Base-by-base conservation (phyloP, 1,140 invertebrate species). In the Pseudobourletiella spinata region DNA sequence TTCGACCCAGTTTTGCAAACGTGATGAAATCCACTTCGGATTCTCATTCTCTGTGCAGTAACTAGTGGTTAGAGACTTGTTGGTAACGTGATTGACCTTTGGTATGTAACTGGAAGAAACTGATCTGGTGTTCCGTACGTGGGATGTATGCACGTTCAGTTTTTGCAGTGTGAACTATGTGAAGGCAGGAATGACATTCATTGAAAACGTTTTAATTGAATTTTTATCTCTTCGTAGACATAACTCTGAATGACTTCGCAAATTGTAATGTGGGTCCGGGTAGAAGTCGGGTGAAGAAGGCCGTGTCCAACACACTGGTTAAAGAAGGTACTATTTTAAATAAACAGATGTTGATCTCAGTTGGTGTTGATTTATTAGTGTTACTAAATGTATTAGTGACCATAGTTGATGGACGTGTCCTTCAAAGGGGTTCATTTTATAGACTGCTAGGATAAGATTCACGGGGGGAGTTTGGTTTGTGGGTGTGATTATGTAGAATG, bases 201-300 rank as follows among this genome's bases (percentile, higher is more conserved):
- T 20, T 15, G 46, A 48, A 11, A 20, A 48, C 46, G 11, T 6
- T 15, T 8, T 25, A 48, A 11, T 20, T 22, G 18, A 48, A 48
- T 48, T 48, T 11, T 25, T 11, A 25, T 25, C 24, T 48, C 28
- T 24, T 28, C 28, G 3, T 26, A 52, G 54, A 56, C 24, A 22
- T 56, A 20, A 32, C 54, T 2, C 54, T 56, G 28, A 56, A 56
- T 32, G 54, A 56, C 22, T 56, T 8, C 22, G 54, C 54, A 22
- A 54, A 54, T 28, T 15, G 50, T 56, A 20, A 56, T 32, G 30
- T 25, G 6, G 54, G 28, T 35, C 26, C 54, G 14, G 54, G 54
- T 4, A 56, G 24, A 35, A 3, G 26, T 14, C 30, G 30, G 32
- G 39, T 32, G 14, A 56, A 25, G 32, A 56, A 56, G 29, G 30